A percentile compares a stretch with the other conserved stretches of the same genome.
These are phyloP conservation scores for Pelecanoides urinatrix DNA, from an alignment of 2,113 vertebrate genomes.

Conservation along the genomic window DNA sequence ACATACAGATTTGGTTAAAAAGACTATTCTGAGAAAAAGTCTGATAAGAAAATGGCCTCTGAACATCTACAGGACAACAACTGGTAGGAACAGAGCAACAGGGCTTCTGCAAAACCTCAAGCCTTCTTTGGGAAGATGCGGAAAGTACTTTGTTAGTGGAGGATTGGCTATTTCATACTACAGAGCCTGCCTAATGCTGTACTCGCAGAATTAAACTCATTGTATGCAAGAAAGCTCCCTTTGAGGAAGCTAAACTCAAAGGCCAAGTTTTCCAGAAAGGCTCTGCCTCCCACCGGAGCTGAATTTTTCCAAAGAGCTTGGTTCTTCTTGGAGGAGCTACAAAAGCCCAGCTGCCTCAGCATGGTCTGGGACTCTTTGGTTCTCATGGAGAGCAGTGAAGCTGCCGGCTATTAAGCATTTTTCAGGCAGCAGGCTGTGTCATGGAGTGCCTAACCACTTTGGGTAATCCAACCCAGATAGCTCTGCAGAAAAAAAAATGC, in stretches of 20 bases:
- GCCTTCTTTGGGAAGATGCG: not conserved
- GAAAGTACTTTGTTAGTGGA: not conserved
- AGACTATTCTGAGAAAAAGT: not conserved
- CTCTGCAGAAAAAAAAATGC: fast-evolving
- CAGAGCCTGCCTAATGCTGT: not conserved
- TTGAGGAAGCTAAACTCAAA: not conserved
- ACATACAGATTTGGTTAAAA: not conserved
- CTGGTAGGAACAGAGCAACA: not conserved
- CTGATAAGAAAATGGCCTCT: not conserved
- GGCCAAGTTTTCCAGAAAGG: not conserved
- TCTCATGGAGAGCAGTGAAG: not conserved
- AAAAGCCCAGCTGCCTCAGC: not conserved
- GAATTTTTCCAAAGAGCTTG: not conserved
- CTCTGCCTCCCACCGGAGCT: not conserved
- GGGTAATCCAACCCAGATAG: not conserved
- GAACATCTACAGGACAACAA: not conserved
- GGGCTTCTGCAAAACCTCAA: not conserved
- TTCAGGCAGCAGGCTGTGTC: not conserved
- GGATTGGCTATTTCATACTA: not conserved
- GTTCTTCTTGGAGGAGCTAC: not conserved
- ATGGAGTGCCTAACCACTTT: not conserved
- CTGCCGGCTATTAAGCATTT: not conserved
- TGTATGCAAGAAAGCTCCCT: not conserved
- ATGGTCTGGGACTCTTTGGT: not conserved
- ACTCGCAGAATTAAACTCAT: not conserved